Evolutionary conservation across 2,113 vertebrate genomes (phyloP).

Genomic region (Fulica atra): DNA sequence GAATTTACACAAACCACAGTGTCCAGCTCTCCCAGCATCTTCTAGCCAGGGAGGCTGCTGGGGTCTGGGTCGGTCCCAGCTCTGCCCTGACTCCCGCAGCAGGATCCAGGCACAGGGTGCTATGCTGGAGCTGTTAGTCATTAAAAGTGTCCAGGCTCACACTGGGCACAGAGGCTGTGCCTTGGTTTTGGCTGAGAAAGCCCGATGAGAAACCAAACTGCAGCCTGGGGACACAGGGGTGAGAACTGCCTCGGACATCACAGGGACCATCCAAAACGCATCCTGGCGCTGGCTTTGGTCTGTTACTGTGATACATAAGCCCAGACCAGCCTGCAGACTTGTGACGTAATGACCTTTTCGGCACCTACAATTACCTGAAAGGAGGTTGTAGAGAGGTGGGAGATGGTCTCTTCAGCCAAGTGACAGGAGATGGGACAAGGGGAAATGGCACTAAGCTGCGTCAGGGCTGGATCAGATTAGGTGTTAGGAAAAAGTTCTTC

Average conservation of each 20-base stretch:
- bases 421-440: no score
- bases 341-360: no score
- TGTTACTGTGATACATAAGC: accelerated
- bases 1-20: background rate
- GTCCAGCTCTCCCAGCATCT: background rate
- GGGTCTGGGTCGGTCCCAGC: background rate
- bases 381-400: no score
- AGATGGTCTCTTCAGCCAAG: no score
- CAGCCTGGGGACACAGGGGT: background rate
- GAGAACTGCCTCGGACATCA: background rate
- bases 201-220: background rate
- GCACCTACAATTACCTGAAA: no score
- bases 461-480: no score
- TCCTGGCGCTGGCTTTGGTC: background rate
- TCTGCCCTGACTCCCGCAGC: background rate
- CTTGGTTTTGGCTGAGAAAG: conserved; percentile 9
- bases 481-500: no score
- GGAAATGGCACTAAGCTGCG: no score
- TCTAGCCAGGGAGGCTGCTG: background rate
- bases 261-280: background rate
- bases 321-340: background rate
- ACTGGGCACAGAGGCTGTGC: background rate
- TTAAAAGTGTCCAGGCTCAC: conserved; percentile 37
- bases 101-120: background rate
- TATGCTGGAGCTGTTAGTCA: background rate